phyloP scores from a whole-genome alignment of 2,113 vertebrate species.

The Oriolus oriolus region DNA sequence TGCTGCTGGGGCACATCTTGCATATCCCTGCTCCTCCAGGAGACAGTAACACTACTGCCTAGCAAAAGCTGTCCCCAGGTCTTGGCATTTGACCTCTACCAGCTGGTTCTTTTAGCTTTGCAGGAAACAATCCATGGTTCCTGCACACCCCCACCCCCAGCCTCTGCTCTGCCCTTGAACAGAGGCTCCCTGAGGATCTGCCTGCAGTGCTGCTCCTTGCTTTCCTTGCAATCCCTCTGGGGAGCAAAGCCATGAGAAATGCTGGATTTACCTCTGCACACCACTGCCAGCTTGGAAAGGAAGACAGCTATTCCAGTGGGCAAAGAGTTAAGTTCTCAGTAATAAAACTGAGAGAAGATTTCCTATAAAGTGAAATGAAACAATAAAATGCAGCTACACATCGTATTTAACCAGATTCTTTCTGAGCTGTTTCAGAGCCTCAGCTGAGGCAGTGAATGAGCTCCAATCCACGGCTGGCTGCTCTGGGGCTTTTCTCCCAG shows the following conservation, averaged over 20 bases:
- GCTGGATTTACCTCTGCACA: not conserved
- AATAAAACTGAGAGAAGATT: not conserved
- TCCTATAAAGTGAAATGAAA: not conserved
- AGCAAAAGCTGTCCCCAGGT: not conserved
- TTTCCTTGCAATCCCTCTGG: not conserved
- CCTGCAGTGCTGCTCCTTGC: not conserved
- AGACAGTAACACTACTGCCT: not conserved
- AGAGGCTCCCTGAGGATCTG: not conserved
- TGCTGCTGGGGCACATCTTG: fast-evolving
- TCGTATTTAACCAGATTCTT: not conserved
- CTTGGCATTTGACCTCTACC: not conserved
- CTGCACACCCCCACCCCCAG: not conserved
- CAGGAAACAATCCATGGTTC: not conserved
- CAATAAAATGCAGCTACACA: not conserved
- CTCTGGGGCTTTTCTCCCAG: not conserved
- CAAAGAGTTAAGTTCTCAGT: not conserved
- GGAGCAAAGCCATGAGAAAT: not conserved
- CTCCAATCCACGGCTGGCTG: not conserved
- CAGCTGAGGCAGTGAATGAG: not conserved
- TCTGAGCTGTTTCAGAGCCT: not conserved
- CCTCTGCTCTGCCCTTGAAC: not conserved
- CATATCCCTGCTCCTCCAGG: not conserved
- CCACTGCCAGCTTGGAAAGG: not conserved
- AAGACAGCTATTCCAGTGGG: not conserved
- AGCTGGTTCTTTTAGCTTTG: not conserved